phyloP scores from a whole-genome alignment of 2,888 invertebrate species.

The Caprella mutica region DNA sequence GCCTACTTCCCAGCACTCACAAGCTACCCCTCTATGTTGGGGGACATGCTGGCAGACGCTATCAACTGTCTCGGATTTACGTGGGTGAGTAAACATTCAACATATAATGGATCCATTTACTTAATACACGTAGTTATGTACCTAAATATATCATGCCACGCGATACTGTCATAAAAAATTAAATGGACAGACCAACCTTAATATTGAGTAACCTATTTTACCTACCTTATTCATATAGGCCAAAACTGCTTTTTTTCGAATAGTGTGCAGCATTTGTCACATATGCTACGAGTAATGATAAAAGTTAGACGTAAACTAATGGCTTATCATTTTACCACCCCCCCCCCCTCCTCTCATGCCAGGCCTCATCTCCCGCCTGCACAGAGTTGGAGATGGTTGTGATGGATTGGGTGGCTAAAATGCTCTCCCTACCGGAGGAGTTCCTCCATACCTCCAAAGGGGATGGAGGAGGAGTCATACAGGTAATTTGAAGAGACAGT shows the following conservation, averaged over 20 bases:
- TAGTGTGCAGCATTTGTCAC: no score
- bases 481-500: constrained; percentile 47
- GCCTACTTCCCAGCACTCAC: constrained; percentile 94
- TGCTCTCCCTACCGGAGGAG: constrained; percentile 84
- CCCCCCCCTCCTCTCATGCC: constrained; percentile 34
- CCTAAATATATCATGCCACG: no score
- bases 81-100: constrained; percentile 58
- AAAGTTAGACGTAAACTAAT: no score
- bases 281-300: no score
- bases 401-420: constrained; percentile 96
- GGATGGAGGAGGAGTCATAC: constrained; percentile 86
- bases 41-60: constrained; percentile 90
- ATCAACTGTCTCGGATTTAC: constrained; percentile 91
- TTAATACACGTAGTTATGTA: no score
- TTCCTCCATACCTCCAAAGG: constrained; percentile 61
- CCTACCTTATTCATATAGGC: not conserved
- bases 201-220: not conserved
- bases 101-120: not conserved
- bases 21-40: constrained; percentile 83
- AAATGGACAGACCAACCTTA: not conserved
- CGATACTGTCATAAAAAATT: not conserved
- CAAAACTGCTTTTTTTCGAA: not conserved
- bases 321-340: no score
- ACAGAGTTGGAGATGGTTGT: constrained; percentile 95
- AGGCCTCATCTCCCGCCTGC: constrained; percentile 95